Evolutionary conservation across 2,888 invertebrate species (phyloP).

Genomic region (Calliscelio sp.): DNA sequence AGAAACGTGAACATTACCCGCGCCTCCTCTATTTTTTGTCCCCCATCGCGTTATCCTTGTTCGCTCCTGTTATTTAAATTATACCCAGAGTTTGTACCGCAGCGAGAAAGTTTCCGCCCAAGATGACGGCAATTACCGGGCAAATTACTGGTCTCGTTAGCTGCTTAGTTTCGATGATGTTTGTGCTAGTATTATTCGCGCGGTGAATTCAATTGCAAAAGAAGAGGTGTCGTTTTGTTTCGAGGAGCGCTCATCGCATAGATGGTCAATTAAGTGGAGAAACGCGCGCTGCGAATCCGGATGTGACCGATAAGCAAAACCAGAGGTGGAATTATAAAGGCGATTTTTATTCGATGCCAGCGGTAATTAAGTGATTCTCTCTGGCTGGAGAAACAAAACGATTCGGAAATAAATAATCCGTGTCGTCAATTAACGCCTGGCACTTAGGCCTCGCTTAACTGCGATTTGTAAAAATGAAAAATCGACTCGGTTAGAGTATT

Average conservation of each 20-base stretch:
- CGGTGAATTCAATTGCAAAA: neutral
- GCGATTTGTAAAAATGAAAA: constrained; percentile 33
- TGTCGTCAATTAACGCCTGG: constrained; percentile 3
- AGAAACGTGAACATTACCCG: constrained; percentile 51
- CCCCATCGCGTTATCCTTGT: constrained; percentile 25
- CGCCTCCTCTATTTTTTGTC: constrained; percentile 13
- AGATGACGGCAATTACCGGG: constrained; percentile 45
- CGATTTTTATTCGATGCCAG: constrained; percentile 18
- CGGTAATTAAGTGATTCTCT: constrained; percentile 46
- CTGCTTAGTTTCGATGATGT: constrained; percentile 6
- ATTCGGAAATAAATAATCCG: constrained; percentile 19
- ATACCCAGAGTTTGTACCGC: too few species aligned
- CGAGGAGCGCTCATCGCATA: constrained; percentile 12
- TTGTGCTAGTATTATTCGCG: neutral
- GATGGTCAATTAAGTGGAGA: constrained; percentile 44
- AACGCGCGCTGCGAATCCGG: constrained; percentile 48
- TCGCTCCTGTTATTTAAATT: constrained; percentile 31
- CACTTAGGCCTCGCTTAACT: neutral
- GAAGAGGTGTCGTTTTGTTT: constrained; percentile 24
- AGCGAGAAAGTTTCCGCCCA: too few species aligned
- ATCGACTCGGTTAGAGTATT: constrained; percentile 4
- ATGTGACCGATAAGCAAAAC: constrained; percentile 47
- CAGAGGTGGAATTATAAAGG: constrained; percentile 27
- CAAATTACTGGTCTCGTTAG: constrained; percentile 31
- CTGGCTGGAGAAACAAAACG: neutral